phyloP scores from a whole-genome alignment of 2,797 vertebrate species.

The Pogoniulus pusillus region DNA sequence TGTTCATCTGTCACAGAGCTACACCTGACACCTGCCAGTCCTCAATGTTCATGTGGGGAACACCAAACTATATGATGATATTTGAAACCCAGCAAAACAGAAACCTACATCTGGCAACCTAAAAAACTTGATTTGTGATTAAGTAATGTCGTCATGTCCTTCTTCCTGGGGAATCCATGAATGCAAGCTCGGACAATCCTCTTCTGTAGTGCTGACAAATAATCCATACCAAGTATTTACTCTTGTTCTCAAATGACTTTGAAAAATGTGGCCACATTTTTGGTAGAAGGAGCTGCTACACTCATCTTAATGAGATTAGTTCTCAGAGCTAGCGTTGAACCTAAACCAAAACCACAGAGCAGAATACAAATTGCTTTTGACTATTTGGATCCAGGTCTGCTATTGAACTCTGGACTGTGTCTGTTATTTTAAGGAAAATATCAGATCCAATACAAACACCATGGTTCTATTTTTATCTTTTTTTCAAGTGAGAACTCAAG shows the following conservation, averaged over 20 bases:
- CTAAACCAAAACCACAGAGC: neutral
- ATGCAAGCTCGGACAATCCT: neutral
- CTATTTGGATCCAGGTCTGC: neutral
- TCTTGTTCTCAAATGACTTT: neutral
- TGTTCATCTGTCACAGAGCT: neutral
- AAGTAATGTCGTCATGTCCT: neutral
- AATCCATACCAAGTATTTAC: neutral
- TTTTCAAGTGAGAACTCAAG: neutral
- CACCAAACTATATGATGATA: neutral
- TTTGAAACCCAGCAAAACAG: neutral
- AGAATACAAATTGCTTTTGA: neutral
- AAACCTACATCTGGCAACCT: neutral
- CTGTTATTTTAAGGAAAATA: neutral
- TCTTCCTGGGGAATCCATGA: neutral
- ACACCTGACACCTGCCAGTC: neutral
- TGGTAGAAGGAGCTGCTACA: neutral
- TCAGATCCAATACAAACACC: neutral
- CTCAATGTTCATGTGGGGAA: neutral
- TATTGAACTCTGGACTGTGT: neutral
- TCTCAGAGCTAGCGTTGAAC: slow-evolving; percentile 6
- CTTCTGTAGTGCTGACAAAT: neutral
- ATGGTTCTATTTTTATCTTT: too few species aligned
- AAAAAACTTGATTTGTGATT: neutral
- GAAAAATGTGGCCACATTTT: neutral
- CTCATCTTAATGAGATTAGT: neutral